phyloP scores from a whole-genome alignment of 2,113 vertebrate genomes.

The Clarias gariepinus region DNA sequence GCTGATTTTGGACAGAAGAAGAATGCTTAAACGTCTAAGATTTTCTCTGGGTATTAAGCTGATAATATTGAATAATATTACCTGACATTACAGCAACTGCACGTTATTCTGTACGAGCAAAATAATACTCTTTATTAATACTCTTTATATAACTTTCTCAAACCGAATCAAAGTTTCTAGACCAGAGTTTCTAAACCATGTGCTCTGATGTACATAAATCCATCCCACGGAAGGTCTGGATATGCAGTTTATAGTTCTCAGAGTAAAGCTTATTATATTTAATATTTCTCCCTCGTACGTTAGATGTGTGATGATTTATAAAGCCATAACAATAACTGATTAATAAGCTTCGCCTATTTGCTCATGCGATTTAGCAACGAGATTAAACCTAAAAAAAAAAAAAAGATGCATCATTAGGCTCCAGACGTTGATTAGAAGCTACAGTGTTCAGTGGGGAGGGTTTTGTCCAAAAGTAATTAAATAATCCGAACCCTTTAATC shows the following conservation, averaged over 20 bases:
- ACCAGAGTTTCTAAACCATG: not conserved
- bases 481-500: not conserved
- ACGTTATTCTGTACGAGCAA: not conserved
- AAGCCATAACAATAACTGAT: not conserved
- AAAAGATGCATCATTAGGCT: not conserved
- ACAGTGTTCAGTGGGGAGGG: not conserved
- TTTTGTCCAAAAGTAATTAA: slow-evolving; percentile 5
- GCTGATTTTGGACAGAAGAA: not conserved
- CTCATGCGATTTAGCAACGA: not conserved
- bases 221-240: too few species aligned
- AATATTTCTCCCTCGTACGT: not conserved
- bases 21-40: not conserved
- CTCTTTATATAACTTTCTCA: too few species aligned
- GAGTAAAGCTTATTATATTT: not conserved
- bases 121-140: too few species aligned
- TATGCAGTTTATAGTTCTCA: too few species aligned
- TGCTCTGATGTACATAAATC: not conserved
- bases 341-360: not conserved
- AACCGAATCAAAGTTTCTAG: not conserved
- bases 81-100: not conserved
- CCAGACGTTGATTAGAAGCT: not conserved
- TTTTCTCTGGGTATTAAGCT: not conserved
- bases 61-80: not conserved
- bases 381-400: not conserved
- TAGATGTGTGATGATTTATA: not conserved